Conservation (phyloP, 2,888 invertebrate species). For the Leucophenga maculata region DNA sequence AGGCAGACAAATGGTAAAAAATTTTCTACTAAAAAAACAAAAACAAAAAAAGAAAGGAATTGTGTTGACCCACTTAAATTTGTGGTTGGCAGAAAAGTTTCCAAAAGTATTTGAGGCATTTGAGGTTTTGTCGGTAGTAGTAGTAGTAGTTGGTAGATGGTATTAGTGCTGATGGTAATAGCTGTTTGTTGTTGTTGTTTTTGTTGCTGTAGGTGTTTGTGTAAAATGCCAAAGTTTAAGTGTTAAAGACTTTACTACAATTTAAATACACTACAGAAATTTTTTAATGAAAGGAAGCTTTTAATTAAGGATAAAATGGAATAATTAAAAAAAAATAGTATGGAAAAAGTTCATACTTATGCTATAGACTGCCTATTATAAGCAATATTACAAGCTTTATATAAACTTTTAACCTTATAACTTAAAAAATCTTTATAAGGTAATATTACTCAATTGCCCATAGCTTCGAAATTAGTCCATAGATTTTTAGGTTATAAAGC, state of each 20-base stretch:
- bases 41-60: not conserved
- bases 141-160: not conserved
- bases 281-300: no score
- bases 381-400: no score
- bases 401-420: no score
- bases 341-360: no score
- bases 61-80: conserved; percentile 17
- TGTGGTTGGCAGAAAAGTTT: conserved; percentile 22
- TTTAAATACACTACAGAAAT: no score
- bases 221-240: conserved; percentile 42
- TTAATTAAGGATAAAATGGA: no score
- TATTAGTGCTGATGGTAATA: not conserved
- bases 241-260: conserved; percentile 12
- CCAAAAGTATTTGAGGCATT: conserved; percentile 1
- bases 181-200: conserved; percentile 12
- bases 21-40: not conserved
- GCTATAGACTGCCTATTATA: no score
- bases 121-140: not conserved
- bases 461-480: no score
- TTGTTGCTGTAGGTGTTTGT: conserved; percentile 24
- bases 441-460: no score
- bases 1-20: not conserved
- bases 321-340: no score
- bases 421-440: no score
- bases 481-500: no score